Conservation (phyloP, 2,888 invertebrate species). For the Drosophila putrida region DNA sequence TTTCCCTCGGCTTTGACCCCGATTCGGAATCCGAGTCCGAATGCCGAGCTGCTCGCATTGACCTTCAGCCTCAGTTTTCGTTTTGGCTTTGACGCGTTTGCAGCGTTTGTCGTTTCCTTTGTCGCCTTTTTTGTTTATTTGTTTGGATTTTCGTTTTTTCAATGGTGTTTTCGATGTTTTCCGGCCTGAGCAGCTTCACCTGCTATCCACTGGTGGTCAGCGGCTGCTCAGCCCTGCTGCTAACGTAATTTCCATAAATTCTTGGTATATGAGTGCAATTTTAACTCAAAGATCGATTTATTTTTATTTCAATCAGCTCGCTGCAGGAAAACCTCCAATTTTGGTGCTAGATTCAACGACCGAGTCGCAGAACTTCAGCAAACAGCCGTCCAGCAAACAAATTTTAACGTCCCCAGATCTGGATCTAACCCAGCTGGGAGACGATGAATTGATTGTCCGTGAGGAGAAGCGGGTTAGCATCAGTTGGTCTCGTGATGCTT, state of each 20-base stretch:
- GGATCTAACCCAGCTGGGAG: conserved; percentile 71
- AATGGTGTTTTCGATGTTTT: conserved; percentile 79
- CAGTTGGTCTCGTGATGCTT: conserved; percentile 84
- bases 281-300: background rate
- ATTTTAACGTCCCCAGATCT: conserved; percentile 31
- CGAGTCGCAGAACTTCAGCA: conserved; percentile 77
- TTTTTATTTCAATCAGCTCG: conserved; percentile 60
- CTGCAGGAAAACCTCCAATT: conserved; percentile 79
- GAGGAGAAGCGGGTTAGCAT: conserved; percentile 84
- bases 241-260: conserved; percentile 68
- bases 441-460: conserved; percentile 81
- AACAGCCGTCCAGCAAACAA: conserved; percentile 65
- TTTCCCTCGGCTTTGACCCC: background rate
- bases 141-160: conserved; percentile 53
- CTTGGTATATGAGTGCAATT: no score
- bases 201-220: conserved; percentile 83
- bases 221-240: conserved; percentile 78
- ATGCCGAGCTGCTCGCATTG: conserved; percentile 48
- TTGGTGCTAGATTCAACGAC: conserved; percentile 51
- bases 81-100: conserved; percentile 65
- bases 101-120: conserved; percentile 51
- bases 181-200: conserved; percentile 82
- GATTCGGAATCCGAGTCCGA: conserved; percentile 27
- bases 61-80: conserved; percentile 74
- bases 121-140: conserved; percentile 67